phyloP scores from a whole-genome alignment of 2,113 vertebrate species.

The Empidonax traillii region DNA sequence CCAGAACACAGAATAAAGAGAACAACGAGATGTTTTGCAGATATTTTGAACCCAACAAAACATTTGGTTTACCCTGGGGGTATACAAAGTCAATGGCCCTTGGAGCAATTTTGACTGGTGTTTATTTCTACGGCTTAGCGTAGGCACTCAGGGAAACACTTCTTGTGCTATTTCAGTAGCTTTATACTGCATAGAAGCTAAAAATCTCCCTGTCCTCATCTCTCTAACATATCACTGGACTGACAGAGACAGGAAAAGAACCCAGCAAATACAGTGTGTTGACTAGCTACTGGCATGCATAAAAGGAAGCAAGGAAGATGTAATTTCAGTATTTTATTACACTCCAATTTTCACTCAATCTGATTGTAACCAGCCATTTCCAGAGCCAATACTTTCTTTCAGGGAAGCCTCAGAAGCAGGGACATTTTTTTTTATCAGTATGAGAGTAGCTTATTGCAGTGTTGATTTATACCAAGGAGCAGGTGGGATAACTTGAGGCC shows the following conservation, averaged over 20 bases:
- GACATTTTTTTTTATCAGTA: background rate
- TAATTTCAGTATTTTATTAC: constrained; percentile 52
- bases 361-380: constrained; percentile 33
- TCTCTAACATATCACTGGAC: background rate
- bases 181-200: background rate
- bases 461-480: constrained; percentile 41
- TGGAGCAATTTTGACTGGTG: background rate
- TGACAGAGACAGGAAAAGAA: background rate
- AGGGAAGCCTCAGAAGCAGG: background rate
- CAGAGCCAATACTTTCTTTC: constrained; percentile 5
- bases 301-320: constrained; percentile 27
- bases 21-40: background rate
- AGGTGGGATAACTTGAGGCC: constrained; percentile 38
- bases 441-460: background rate
- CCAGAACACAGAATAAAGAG: background rate
- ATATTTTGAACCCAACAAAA: background rate
- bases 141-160: background rate
- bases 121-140: constrained; percentile 17
- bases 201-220: constrained; percentile 4
- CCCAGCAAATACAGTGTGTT: background rate
- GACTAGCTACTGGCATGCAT: background rate
- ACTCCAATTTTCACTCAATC: constrained; percentile 35
- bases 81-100: background rate
- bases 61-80: background rate
- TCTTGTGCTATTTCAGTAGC: background rate